Evolutionary conservation across 2,888 invertebrate species (phyloP).

Genomic region (Apomyelois bistriatella): DNA sequence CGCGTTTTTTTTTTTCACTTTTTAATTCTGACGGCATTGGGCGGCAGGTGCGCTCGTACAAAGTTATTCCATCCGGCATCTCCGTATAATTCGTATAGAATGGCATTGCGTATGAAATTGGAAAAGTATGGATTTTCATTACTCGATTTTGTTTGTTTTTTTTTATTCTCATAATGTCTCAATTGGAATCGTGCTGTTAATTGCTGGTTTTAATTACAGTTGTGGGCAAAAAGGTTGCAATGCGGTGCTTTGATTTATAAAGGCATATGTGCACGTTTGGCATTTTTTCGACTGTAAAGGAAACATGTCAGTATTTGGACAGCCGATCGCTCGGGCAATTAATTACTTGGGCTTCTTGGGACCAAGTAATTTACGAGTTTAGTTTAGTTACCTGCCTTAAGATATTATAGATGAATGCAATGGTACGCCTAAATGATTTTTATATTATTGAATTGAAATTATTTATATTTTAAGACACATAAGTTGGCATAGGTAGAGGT

Average conservation of each 20-base stretch:
- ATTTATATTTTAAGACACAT: too few relatives aligned
- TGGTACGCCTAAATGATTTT: too few relatives aligned
- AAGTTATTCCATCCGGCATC: conserved; percentile 50
- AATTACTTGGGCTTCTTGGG: not conserved
- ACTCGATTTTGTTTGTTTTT: conserved; percentile 15
- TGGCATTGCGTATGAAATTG: conserved; percentile 51
- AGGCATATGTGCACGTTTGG: not conserved
- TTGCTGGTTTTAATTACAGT: conserved; percentile 13
- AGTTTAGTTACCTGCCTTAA: too few relatives aligned
- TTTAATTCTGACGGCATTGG: conserved; percentile 57
- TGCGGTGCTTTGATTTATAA: conserved; percentile 7
- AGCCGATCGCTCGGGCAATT: conserved; percentile 10
- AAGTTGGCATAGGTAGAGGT: too few relatives aligned
- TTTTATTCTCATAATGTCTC: conserved; percentile 9
- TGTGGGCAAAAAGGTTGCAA: conserved; percentile 10
- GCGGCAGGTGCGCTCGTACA: conserved; percentile 60
- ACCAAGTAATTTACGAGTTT: not conserved
- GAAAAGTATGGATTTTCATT: conserved; percentile 46
- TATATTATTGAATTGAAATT: too few relatives aligned
- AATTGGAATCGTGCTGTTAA: conserved; percentile 11
- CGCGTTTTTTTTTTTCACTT: conserved; percentile 44
- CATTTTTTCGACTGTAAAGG: not conserved
- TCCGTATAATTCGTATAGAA: conserved; percentile 54
- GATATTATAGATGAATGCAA: too few relatives aligned
- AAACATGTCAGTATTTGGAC: not conserved